These are phyloP conservation scores for Dendronephthya gigantea DNA, from an alignment of 64 coral and sea anemone species.

Conservation along the genomic window DNA sequence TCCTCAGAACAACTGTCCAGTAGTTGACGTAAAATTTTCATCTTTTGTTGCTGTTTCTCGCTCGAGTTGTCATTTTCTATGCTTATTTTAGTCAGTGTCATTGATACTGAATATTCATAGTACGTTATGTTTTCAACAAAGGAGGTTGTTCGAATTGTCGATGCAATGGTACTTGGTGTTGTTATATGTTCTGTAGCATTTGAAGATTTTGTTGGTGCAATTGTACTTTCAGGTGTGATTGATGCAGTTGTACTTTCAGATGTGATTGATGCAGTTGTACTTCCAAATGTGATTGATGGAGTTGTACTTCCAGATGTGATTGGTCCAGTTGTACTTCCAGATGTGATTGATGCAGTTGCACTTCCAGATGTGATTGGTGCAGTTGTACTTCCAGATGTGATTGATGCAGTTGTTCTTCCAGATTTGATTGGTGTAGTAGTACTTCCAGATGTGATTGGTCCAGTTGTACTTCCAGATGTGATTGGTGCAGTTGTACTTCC, in stretches of 20 bases:
- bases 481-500: no score
- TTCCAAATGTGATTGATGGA: no score
- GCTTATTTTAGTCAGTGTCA: neutral
- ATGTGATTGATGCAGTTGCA: no score
- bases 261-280: neutral
- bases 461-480: no score
- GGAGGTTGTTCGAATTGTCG: neutral
- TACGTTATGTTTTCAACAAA: neutral
- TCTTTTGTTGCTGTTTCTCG: neutral
- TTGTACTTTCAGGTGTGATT: neutral
- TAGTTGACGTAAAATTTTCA: neutral
- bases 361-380: no score
- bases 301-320: neutral
- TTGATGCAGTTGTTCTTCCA: no score
- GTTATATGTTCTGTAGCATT: no score
- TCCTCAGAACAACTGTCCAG: neutral
- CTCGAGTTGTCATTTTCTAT: no score
- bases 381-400: no score
- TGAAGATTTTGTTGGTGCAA: neutral
- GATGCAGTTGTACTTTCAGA: neutral
- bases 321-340: neutral
- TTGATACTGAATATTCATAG: neutral
- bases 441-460: no score
- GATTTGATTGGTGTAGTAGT: no score
- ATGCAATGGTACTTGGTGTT: neutral